These are phyloP conservation scores for Orthosia incerta DNA, from an alignment of 2,888 invertebrate species.

Conservation along the genomic window DNA sequence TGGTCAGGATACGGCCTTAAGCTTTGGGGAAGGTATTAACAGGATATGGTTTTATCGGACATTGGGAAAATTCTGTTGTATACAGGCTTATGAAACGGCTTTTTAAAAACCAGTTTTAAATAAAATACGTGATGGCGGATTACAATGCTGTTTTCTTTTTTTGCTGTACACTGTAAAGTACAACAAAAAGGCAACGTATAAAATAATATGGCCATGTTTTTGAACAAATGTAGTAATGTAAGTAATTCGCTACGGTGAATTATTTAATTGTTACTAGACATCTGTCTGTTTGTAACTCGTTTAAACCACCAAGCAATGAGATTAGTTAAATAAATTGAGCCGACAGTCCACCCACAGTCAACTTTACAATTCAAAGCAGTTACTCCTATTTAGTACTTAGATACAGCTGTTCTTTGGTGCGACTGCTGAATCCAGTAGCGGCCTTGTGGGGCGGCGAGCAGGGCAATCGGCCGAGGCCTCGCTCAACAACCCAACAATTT, in stretches of 20 bases:
- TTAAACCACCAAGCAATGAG: slow-evolving; percentile 20
- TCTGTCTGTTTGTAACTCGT: slow-evolving; percentile 33
- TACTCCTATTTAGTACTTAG: not conserved
- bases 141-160: slow-evolving; percentile 1
- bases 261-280: slow-evolving; percentile 34
- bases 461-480: too few species aligned
- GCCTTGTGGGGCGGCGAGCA: too few species aligned
- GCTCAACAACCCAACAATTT: too few species aligned
- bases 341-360: not conserved
- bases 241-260: slow-evolving; percentile 18
- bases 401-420: slow-evolving; percentile 3
- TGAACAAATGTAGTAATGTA: slow-evolving; percentile 11
- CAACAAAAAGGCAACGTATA: not conserved
- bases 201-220: not conserved
- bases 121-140: not conserved
- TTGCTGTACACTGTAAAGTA: not conserved
- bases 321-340: slow-evolving; percentile 39
- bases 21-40: slow-evolving; percentile 1
- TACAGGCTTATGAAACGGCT: not conserved
- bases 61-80: not conserved
- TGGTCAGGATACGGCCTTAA: too few species aligned
- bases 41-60: not conserved
- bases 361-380: slow-evolving; percentile 35
- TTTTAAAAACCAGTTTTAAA: slow-evolving; percentile 1
- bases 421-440: not conserved